Conservation (phyloP, 2,888 invertebrate genomes). For the Drosophila cognata region DNA sequence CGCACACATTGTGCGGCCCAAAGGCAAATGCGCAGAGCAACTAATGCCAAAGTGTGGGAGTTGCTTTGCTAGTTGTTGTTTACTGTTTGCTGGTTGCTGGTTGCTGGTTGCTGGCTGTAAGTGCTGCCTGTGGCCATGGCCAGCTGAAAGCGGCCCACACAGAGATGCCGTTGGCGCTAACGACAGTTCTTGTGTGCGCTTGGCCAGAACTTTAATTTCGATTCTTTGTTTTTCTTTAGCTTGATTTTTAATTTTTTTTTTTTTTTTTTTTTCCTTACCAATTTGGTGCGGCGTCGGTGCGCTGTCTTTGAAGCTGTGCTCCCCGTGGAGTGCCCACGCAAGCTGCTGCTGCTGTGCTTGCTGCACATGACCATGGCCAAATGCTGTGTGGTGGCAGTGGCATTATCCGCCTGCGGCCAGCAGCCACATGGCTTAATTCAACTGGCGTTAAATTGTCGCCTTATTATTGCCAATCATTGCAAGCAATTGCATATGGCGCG, state of each 20-base stretch:
- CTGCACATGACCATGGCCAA: constrained; percentile 45
- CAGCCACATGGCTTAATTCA: constrained; percentile 24
- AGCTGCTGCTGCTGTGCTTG: constrained; percentile 18
- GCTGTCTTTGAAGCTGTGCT: constrained; percentile 55
- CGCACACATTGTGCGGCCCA: background rate
- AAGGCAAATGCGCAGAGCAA: constrained; percentile 29
- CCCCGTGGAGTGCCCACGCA: constrained; percentile 22
- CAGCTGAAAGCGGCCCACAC: constrained; percentile 60
- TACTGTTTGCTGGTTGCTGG: constrained; percentile 9
- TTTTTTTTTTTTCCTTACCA: background rate
- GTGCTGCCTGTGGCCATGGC: constrained; percentile 50
- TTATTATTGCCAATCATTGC: constrained; percentile 29
- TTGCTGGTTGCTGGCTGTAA: constrained; percentile 12
- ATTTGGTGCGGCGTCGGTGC: constrained; percentile 32
- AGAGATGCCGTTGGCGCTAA: constrained; percentile 45
- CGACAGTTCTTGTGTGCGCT: constrained; percentile 40
- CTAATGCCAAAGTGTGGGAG: constrained; percentile 26
- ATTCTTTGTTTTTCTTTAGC: background rate
- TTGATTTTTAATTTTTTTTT: background rate
- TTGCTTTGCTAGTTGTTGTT: constrained; percentile 30
- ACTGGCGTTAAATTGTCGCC: constrained; percentile 32
- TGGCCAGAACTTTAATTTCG: constrained; percentile 54
- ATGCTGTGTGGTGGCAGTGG: constrained; percentile 33
- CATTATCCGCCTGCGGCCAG: constrained; percentile 16
- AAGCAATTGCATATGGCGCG: constrained; percentile 21